These are phyloP conservation scores for Oreochromis grahami DNA, from an alignment of 2,797 vertebrate species.

Conservation along the genomic window DNA sequence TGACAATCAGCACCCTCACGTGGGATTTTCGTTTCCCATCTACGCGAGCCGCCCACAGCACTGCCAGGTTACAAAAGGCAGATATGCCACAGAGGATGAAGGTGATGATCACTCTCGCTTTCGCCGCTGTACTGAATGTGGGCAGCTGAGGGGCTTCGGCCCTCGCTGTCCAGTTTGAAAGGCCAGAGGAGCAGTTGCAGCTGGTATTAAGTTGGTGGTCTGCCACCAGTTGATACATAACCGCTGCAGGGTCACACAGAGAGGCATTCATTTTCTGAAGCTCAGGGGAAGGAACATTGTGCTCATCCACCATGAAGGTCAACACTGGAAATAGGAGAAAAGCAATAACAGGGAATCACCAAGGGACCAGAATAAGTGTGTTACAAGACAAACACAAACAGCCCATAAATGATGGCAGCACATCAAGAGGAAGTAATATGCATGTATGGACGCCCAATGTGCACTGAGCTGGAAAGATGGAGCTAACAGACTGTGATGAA, in stretches of 20 bases:
- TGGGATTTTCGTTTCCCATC: slow-evolving; percentile 75
- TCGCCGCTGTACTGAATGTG: slow-evolving; percentile 81
- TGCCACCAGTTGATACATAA: slow-evolving; percentile 24
- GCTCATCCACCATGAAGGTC: slow-evolving; percentile 19
- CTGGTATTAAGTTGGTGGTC: slow-evolving; percentile 34
- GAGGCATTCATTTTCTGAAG: slow-evolving; percentile 48
- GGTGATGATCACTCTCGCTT: slow-evolving; percentile 80
- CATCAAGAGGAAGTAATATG: slow-evolving; percentile 18
- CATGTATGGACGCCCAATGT: not conserved
- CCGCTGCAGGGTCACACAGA: slow-evolving; percentile 14
- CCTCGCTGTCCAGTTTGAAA: slow-evolving; percentile 29
- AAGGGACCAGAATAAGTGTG: not conserved
- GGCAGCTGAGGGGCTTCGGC: slow-evolving; percentile 55
- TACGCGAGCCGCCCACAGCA: slow-evolving; percentile 72
- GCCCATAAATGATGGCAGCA: not conserved
- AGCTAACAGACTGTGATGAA: not conserved
- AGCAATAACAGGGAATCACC: not conserved
- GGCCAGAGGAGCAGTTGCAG: slow-evolving; percentile 34
- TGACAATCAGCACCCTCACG: slow-evolving; percentile 79
- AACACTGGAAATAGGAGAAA: not conserved
- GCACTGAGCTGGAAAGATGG: not conserved
- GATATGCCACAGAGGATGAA: slow-evolving; percentile 77
- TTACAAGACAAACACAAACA: not conserved
- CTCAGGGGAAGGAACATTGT: slow-evolving; percentile 20
- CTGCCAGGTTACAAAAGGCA: slow-evolving; percentile 77